phyloP scores from a whole-genome alignment of 2,113 vertebrate genomes.

The Prunella fulvescens region DNA sequence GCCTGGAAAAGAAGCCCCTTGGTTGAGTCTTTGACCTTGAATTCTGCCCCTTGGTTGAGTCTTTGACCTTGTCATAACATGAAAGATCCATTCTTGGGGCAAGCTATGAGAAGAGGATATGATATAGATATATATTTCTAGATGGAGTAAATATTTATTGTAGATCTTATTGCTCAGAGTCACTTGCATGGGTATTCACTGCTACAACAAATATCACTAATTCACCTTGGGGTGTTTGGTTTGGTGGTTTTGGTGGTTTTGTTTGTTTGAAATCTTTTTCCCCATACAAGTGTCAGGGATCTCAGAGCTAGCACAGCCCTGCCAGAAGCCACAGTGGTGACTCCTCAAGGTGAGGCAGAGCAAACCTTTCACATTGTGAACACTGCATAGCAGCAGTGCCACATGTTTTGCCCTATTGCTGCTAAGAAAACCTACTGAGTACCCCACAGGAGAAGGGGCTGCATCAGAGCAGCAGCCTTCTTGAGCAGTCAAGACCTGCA shows the following conservation, averaged over 20 bases:
- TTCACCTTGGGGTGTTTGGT: neutral
- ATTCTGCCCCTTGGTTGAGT: rapidly evolving
- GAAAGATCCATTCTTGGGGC: rapidly evolving
- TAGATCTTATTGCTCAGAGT: neutral
- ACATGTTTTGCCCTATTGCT: neutral
- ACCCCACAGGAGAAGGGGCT: neutral
- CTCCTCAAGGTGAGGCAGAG: neutral
- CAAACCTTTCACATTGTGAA: rapidly evolving
- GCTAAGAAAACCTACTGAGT: neutral
- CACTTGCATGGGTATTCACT: neutral
- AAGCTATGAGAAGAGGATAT: neutral
- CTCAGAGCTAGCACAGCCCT: rapidly evolving
- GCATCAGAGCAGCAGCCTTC: neutral
- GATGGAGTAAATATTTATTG: neutral
- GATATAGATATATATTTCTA: neutral
- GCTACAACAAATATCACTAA: neutral
- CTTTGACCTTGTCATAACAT: neutral
- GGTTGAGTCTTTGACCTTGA: neutral
- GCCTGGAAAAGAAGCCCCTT: neutral
- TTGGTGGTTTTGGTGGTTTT: neutral
- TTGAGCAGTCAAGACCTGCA: neutral
- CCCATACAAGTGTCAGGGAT: rapidly evolving
- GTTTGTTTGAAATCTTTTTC: neutral
- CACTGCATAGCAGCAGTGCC: neutral
- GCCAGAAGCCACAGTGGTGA: neutral